Percentiles rank a stretch among this genome's conserved stretches.
Evolutionary conservation across 2,113 vertebrate genomes (phyloP).

Genomic region (Pipa parva): DNA sequence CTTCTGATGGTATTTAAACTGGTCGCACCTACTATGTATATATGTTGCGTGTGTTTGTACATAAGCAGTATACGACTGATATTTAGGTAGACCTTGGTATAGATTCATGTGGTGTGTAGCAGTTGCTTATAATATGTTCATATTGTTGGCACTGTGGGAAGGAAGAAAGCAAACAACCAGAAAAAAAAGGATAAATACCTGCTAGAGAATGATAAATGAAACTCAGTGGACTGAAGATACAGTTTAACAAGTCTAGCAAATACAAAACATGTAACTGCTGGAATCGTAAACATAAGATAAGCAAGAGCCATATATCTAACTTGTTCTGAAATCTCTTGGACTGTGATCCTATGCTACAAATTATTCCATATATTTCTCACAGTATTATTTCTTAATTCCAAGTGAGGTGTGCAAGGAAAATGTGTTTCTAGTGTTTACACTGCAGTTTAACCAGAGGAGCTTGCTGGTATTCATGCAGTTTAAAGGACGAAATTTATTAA

Average conservation of each 20-base stretch:
- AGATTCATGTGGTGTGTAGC: background rate
- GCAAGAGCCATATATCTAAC: slow-evolving; percentile 4
- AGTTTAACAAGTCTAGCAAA: slow-evolving; percentile 4
- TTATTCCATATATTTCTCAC: background rate
- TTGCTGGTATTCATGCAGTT: no score
- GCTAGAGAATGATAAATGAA: background rate
- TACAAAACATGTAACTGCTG: slow-evolving; percentile 1
- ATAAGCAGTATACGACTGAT: no score
- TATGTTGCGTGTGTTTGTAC: no score
- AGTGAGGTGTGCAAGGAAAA: no score
- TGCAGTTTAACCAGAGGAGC: no score
- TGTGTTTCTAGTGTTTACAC: no score
- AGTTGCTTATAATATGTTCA: background rate
- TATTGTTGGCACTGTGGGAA: background rate
- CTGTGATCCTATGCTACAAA: background rate
- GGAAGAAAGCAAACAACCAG: slow-evolving; percentile 1
- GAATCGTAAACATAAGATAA: background rate
- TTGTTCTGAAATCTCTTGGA: background rate
- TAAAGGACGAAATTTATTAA: no score
- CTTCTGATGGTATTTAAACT: no score
- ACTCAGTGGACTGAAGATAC: background rate
- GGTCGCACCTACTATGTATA: no score
- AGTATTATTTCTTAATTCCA: background rate
- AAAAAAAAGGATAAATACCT: slow-evolving; percentile 8
- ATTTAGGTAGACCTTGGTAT: background rate